Base-by-base conservation (phyloP, 2,888 invertebrate species). In the Azorinus chamasolen region DNA sequence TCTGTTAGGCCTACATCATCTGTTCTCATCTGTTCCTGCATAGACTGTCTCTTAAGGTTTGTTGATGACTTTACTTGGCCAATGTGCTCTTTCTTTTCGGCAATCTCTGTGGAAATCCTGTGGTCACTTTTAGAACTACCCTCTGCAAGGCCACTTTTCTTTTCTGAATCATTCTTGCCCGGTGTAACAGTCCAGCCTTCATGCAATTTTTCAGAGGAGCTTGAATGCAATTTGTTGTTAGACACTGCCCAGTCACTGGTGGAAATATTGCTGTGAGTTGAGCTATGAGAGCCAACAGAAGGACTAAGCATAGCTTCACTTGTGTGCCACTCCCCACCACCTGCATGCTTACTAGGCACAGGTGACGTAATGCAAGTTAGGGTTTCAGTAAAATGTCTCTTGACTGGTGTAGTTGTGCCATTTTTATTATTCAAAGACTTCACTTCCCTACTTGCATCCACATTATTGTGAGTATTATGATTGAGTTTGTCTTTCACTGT, bases 241-340 rank as follows among this genome's bases (percentile, higher is more conserved):
- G 79, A 83, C 6, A 92, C 90, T 37, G 87, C 86, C 93, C 93
- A 93, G 24, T 90, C 92, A 54, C 91, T 88, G 1, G 93, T 92
- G 10, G 93, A 93, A 73, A 91, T 92, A 8, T 90, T 87, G 82
- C 91, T 92, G 39, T 88, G 89, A 59, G 77, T 87, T 12, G 72
- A 72, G 37, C 75, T 58, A 41, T 62, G 62, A 59, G 83, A 87
- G 10, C 89, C 90, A 18, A 91, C 61, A 4, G 91, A 91, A 8
- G 92, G 91, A 46, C 92, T 91, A 6, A 85, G 87, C 5, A 87
- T 87, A 27, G 83, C 87, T 18, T 84, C 78, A 24, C 90, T 88
- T 4, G 93, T 88, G 37, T 86, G 83, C 93, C 93, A 93, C 53
- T 78, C 85, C 14, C 87, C 70, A 22, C 86, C 84, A 10, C 72